Evolutionary conservation across 2,797 vertebrate species (phyloP).

Genomic region (Telmatherina bonti): DNA sequence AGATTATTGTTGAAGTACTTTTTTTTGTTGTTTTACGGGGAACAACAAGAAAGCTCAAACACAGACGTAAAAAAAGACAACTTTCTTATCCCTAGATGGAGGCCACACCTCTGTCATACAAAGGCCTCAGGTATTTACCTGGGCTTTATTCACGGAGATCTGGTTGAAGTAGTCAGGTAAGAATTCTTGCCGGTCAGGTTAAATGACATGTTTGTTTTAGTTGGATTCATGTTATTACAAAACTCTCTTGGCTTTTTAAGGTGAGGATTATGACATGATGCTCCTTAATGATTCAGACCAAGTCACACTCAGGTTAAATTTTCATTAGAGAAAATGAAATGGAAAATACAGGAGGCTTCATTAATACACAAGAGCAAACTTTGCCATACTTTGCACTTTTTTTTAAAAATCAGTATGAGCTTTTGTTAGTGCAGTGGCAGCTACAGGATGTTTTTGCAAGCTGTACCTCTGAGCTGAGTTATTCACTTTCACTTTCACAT

Average conservation of each 20-base stretch:
- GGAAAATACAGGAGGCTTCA: background rate
- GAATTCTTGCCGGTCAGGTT: slow-evolving; percentile 15
- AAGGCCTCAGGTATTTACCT: slow-evolving; percentile 27
- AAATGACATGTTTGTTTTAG: background rate
- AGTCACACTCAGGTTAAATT: background rate
- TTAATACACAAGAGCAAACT: background rate
- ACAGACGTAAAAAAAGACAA: background rate
- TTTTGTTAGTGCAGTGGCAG: background rate
- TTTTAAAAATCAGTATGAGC: background rate
- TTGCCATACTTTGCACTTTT: background rate
- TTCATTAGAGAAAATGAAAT: background rate
- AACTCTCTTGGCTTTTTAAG: background rate
- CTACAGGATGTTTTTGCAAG: background rate
- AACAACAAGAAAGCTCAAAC: background rate
- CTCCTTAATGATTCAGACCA: background rate
- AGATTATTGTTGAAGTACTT: background rate
- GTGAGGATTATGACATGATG: background rate
- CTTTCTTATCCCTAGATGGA: slow-evolving; percentile 12
- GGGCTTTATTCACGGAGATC: slow-evolving; percentile 31
- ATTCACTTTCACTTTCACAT: slow-evolving; percentile 9
- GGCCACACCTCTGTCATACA: slow-evolving; percentile 20
- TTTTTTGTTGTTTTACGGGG: too few relatives aligned
- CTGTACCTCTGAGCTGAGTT: background rate
- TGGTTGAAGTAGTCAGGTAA: slow-evolving; percentile 35
- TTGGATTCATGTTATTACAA: background rate